Conservation (phyloP, 1,140 invertebrate genomes). For the Drosophila saltans region DNA sequence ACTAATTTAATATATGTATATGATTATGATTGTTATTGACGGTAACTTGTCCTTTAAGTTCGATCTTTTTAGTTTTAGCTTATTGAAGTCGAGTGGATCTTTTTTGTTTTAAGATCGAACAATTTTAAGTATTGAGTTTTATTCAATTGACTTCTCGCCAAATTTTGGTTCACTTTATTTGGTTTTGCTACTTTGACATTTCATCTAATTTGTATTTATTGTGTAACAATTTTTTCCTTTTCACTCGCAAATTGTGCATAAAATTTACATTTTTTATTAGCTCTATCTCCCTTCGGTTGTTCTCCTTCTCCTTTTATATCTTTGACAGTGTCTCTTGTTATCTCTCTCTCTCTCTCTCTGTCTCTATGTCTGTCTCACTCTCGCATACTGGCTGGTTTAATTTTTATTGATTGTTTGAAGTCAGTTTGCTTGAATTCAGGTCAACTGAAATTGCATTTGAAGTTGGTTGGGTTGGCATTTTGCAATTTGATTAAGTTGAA, state of each 20-base stretch:
- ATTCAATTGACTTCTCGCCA: too few relatives aligned
- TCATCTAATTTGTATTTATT: conserved; percentile 79
- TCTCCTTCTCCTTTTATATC: neutral
- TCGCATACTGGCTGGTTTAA: conserved; percentile 31
- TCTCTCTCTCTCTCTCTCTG: conserved; percentile 22
- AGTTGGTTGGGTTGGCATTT: conserved; percentile 68
- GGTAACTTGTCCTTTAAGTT: too few relatives aligned
- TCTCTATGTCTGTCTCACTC: conserved; percentile 43
- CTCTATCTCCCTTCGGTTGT: neutral
- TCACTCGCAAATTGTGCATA: conserved; percentile 61
- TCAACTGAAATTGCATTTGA: conserved; percentile 71
- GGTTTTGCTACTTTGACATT: conserved; percentile 48
- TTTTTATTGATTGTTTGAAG: conserved; percentile 56
- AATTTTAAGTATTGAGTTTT: too few relatives aligned
- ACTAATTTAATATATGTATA: too few relatives aligned
- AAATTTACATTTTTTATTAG: conserved; percentile 77
- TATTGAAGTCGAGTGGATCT: too few relatives aligned
- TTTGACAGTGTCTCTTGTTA: neutral
- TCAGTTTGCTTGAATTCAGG: conserved; percentile 53
- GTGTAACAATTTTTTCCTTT: conserved; percentile 47
- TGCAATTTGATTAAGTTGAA: conserved; percentile 76
- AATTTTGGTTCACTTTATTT: conserved; percentile 27
- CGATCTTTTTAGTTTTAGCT: too few relatives aligned
- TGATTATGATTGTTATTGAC: too few relatives aligned
- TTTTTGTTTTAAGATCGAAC: too few relatives aligned